Percentiles rank a stretch among this genome's conserved stretches.
Evolutionary conservation across 2,797 vertebrate species (phyloP).

Genomic region (Rhynchonycteris naso): DNA sequence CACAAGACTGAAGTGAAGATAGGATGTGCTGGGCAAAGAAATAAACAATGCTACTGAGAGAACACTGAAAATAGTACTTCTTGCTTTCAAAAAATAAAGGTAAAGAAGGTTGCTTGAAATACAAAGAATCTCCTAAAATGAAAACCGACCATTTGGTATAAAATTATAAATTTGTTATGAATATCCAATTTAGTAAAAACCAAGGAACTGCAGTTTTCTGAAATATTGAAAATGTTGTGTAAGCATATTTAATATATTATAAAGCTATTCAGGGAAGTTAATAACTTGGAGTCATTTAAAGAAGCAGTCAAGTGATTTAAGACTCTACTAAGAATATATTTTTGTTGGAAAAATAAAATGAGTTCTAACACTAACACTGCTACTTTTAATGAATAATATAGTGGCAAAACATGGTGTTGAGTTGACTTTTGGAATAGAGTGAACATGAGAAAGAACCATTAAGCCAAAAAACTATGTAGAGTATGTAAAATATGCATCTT

Average conservation of each 20-base stretch:
- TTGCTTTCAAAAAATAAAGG: neutral
- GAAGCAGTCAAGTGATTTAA: slow-evolving; percentile 4
- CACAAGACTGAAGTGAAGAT: neutral
- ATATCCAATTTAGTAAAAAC: neutral
- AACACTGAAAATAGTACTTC: neutral
- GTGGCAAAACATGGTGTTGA: neutral
- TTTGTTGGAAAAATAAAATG: neutral
- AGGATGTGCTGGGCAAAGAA: neutral
- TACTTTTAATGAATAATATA: neutral
- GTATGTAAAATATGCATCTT: neutral
- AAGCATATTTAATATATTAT: neutral
- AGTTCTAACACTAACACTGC: neutral
- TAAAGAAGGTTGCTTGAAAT: neutral
- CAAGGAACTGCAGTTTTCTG: neutral
- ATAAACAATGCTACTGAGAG: neutral
- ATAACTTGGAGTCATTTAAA: neutral
- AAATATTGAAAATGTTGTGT: neutral
- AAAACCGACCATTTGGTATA: neutral
- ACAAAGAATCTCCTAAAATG: neutral
- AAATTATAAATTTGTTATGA: neutral
- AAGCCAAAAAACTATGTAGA: neutral
- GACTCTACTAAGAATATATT: neutral
- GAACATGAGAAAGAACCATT: neutral
- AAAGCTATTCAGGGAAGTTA: neutral
- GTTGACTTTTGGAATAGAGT: neutral